Conservation (phyloP, 2,888 invertebrate genomes). For the Autographa pulchrina region DNA sequence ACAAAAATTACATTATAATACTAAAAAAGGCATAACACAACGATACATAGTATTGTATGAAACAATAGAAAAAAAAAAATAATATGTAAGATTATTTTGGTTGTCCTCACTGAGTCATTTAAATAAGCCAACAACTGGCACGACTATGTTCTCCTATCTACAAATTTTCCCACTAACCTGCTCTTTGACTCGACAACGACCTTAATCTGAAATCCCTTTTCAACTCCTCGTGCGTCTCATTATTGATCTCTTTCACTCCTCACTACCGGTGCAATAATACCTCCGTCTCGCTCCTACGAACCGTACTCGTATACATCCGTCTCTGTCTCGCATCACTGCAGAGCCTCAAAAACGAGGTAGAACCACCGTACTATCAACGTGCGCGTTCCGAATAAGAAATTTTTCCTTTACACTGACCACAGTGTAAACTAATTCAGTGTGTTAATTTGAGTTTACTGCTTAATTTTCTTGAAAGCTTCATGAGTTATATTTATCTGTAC, state of each 20-base stretch:
- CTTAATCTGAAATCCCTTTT: constrained; percentile 90
- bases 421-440: constrained; percentile 66
- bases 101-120: constrained; percentile 33
- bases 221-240: constrained; percentile 89
- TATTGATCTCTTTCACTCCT: constrained; percentile 90
- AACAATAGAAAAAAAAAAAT: no score
- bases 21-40: no score
- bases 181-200: constrained; percentile 88
- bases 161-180: constrained; percentile 74
- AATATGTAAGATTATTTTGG: no score
- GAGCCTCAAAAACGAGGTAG: constrained; percentile 89
- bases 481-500: constrained; percentile 49
- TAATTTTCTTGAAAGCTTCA: constrained; percentile 54
- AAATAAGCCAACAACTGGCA: constrained; percentile 11
- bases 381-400: constrained; percentile 81
- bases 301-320: constrained; percentile 63
- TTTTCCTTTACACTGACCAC: constrained; percentile 80
- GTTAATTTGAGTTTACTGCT: constrained; percentile 59
- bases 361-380: constrained; percentile 82
- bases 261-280: constrained; percentile 89
- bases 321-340: constrained; percentile 85
- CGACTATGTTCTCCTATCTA: constrained; percentile 61
- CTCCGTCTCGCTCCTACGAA: constrained; percentile 68
- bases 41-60: no score
- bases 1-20: no score